These are phyloP conservation scores for Eptatretus atami DNA, from an alignment of 2,797 vertebrate species.

Conservation along the genomic window DNA sequence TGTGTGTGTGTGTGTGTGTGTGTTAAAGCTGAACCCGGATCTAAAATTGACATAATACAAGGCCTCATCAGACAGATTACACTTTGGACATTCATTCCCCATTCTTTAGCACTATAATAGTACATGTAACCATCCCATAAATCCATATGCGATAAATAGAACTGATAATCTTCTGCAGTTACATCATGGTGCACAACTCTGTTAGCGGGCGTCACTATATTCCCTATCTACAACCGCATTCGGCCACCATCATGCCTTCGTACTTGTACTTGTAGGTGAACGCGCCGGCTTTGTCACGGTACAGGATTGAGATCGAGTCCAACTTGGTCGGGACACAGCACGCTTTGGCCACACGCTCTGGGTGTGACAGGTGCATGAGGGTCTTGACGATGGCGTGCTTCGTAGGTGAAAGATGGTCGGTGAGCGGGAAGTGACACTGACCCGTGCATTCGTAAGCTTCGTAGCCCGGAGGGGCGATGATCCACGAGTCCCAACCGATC, in stretches of 20 bases:
- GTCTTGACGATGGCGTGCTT: conserved; percentile 92
- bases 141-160: too few relatives aligned
- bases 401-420: conserved; percentile 66
- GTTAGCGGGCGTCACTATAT: conserved; percentile 7
- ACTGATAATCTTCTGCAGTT: too few relatives aligned
- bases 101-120: too few relatives aligned
- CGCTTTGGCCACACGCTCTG: conserved; percentile 49
- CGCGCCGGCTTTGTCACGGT: conserved; percentile 59
- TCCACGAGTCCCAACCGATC: conserved; percentile 95
- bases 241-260: conserved; percentile 78
- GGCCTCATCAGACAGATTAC: too few relatives aligned
- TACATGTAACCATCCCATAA: too few relatives aligned
- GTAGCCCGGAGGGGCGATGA: conserved; percentile 53
- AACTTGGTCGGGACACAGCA: conserved; percentile 90
- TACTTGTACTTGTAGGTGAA: conserved; percentile 96
- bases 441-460: conserved; percentile 72
- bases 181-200: not conserved
- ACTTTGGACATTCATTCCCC: too few relatives aligned
- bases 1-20: too few relatives aligned
- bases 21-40: too few relatives aligned
- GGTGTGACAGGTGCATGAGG: conserved; percentile 49
- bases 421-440: conserved; percentile 49
- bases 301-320: conserved; percentile 78
- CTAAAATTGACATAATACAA: too few relatives aligned
- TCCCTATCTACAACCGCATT: conserved; percentile 85